Conservation (phyloP, 2,797 vertebrate genomes). For the Pogoniulus pusillus region DNA sequence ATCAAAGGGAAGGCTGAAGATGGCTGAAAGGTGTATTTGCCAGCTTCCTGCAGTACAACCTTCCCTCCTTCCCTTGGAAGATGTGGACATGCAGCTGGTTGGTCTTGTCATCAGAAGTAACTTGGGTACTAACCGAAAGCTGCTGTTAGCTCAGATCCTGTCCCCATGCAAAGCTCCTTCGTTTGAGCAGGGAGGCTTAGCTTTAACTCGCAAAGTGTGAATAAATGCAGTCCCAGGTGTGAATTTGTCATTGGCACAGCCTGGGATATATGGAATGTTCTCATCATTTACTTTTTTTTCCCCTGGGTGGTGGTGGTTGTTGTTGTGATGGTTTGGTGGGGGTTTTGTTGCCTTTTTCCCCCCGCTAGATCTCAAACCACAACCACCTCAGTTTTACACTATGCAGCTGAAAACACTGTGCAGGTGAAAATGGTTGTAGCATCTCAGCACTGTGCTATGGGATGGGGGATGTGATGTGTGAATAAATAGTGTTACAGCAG, state of each 20-base stretch:
- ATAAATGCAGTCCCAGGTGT: not conserved
- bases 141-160: not conserved
- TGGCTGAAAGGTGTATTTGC: not conserved
- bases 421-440: not conserved
- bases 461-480: accelerated
- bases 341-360: not conserved
- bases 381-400: not conserved
- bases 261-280: not conserved
- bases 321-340: too few species aligned
- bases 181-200: not conserved
- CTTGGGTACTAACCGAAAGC: not conserved
- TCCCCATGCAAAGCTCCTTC: not conserved
- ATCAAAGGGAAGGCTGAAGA: not conserved
- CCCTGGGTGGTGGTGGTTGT: too few species aligned
- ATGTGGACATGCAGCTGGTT: not conserved
- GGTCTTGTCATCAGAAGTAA: not conserved
- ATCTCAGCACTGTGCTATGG: not conserved
- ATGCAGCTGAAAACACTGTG: not conserved
- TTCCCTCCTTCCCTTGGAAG: not conserved
- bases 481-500: not conserved
- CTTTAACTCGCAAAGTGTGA: not conserved
- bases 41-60: not conserved
- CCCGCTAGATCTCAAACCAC: not conserved
- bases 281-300: not conserved
- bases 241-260: not conserved